Base-by-base conservation (phyloP, 2,113 vertebrate genomes). In the Vulpes lagopus region DNA sequence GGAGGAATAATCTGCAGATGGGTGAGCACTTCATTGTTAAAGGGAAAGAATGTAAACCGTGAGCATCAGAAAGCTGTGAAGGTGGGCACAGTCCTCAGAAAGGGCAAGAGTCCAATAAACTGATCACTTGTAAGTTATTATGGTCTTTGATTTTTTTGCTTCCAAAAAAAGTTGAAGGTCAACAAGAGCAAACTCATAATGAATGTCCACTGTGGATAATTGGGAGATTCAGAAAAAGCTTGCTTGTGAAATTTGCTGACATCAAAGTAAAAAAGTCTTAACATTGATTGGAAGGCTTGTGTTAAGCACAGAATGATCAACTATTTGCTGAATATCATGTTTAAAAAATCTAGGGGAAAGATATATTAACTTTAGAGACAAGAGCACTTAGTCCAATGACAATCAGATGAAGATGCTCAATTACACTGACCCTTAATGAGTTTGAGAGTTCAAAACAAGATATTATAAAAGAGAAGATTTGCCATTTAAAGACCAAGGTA, bases 131-230 rank as follows among this genome's bases (percentile, higher is more conserved):
- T 67, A 83, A 96, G 90, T 8, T 89, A 1, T 0, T 55, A 90
- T 57, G 55, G 81, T 59, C 78, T 96, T 14, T 19, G 0, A 32
- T 51, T 96, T 95, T 49, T 71, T 62, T 59, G 65, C 23, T 86
- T 51, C 11, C 65, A 67, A 57, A 69, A 20, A 71, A 89, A 62
- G 12, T 3, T 60, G 30, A 95, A 92, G 43, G 91, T 96, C 79
- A 92, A 11, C 0, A 64, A 76, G 11, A 14, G 27, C 59, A 94
- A 65, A n/a, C 22, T n/a, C 11, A 55, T 0, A 53, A 51, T 43
- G 35, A n/a, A 25, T 32, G 12, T 5, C 67, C 27, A 30, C n/a
- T 0, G 35, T 8, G 4, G 23, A 30, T 17, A 85, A 27, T 1
- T 16, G 59, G 59, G 38, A 81, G 59, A 65, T 5, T 22, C 15